Evolutionary conservation across 2,113 vertebrate genomes (phyloP), one percentile per base, ranked within the genome.

Genomic region (Trichechus manatus): DNA sequence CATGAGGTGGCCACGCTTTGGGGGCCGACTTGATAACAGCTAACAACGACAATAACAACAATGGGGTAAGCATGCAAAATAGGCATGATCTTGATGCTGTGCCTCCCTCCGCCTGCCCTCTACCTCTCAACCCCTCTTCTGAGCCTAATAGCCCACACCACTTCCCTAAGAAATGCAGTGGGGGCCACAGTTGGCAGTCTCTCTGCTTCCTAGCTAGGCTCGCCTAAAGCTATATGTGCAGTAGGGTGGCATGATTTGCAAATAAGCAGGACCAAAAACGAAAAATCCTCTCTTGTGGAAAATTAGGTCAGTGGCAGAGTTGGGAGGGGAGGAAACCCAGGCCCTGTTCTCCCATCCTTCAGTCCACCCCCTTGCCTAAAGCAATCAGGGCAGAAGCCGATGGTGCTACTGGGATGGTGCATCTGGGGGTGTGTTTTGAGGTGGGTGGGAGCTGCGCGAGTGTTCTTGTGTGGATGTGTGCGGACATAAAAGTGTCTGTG

Each of bases 241-340:
- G 59, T 96, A n/a, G 88, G 74, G 93, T 81, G 64, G 96, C 89
- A 75, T 81, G 96, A 93, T 94, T 93, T 96, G 97, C 81, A 97
- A 70, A 98, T 84, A 95, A 96, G 33, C 10, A n/a, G 25, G 63
- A 94, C 92, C 63, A 31, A 92, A 87, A 95, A 47, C 77, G 85
- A 95, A 74, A 97, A 72, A 89, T 97, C 78, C 82, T 95, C 92
- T 89, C 53, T 97, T 39, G 22, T 90, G 72, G 63, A 95, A 96
- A 97, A 93, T 79, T 96, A 97, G 91, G 91, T 95, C 96, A 97
- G 84, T 89, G 97, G 89, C 50, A 81, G 89, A 95, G 91, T 7
- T 47, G 78, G 47, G 77, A 92, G 17, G 50, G 87, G 36, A 81
- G 39, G 89, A 80, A 92, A 70, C 93, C 93, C 42, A 29, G 87